phyloP scores from a whole-genome alignment of 37 sponge, comb jelly and placozoan genomes.

The Haliclona indistincta region DNA sequence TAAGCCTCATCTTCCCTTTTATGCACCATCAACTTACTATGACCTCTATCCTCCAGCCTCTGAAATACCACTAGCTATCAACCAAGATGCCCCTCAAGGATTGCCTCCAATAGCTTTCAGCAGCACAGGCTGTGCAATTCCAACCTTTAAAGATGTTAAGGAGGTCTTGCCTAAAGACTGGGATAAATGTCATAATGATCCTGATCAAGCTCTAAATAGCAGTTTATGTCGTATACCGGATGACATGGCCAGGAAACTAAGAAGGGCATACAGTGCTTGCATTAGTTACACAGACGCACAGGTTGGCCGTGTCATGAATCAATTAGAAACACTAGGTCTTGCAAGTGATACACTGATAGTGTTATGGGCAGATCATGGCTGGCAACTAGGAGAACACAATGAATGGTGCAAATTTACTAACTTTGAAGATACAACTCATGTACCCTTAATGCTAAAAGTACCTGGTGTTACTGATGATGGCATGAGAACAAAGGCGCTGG shows the following conservation, averaged over 20 bases:
- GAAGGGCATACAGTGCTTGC: conserved; percentile 22
- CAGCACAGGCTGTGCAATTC: not conserved
- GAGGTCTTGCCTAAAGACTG: no score
- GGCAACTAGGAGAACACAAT: conserved; percentile 45
- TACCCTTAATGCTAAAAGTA: conserved; percentile 49
- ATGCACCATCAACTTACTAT: conserved; percentile 27
- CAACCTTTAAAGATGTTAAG: not conserved
- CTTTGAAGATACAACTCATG: conserved; percentile 52
- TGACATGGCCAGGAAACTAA: not conserved
- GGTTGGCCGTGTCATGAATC: conserved; percentile 3
- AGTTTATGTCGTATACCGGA: not conserved
- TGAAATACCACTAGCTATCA: conserved; percentile 18
- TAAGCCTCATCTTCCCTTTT: conserved; percentile 54
- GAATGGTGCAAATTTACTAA: conserved; percentile 45
- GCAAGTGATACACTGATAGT: conserved; percentile 50
- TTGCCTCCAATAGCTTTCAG: conserved; percentile 46
- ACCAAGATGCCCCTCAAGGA: conserved; percentile 24
- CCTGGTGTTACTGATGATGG: conserved; percentile 31
- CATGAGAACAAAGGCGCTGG: conserved; percentile 7
- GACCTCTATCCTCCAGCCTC: conserved; percentile 39
- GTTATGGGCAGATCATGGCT: conserved; percentile 61
- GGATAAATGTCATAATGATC: not conserved
- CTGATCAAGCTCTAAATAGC: not conserved
- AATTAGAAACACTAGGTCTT: conserved; percentile 17
- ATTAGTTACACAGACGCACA: conserved; percentile 20